Evolutionary conservation across 2,113 vertebrate species (phyloP).

Genomic region (Numida meleagris): DNA sequence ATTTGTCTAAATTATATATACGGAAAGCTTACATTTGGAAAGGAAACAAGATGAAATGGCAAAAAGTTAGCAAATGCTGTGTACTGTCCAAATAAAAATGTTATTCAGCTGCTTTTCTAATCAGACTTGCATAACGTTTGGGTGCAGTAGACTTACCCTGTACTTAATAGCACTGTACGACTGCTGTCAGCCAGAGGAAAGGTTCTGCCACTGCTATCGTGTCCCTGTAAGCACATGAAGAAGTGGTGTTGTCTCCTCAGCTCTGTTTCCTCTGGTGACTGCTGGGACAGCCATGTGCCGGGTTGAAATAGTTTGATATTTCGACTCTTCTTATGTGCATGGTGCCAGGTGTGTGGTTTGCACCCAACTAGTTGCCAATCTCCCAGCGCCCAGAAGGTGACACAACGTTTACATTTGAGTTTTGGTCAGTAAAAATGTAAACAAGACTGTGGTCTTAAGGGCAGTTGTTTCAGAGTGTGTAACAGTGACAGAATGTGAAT

Average conservation of each 20-base stretch:
- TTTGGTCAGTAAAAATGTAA: background rate
- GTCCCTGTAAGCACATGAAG: background rate
- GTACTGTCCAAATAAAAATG: background rate
- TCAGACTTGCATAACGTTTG: background rate
- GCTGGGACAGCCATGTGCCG: background rate
- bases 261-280: background rate
- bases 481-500: background rate
- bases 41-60: background rate
- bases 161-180: background rate
- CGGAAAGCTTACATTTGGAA: background rate
- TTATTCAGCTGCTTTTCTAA: background rate
- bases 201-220: background rate
- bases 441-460: background rate
- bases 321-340: background rate
- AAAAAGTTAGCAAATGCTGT: background rate
- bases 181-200: background rate
- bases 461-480: background rate
- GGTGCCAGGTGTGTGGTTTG: background rate
- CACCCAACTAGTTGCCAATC: background rate
- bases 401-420: background rate
- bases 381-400: background rate
- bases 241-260: background rate
- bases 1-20: background rate
- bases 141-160: background rate
- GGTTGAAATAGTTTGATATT: background rate